Percentiles rank a stretch among this genome's conserved stretches.
Evolutionary conservation across 1,140 invertebrate species (phyloP).

Genomic region (Euglossa dilemma): DNA sequence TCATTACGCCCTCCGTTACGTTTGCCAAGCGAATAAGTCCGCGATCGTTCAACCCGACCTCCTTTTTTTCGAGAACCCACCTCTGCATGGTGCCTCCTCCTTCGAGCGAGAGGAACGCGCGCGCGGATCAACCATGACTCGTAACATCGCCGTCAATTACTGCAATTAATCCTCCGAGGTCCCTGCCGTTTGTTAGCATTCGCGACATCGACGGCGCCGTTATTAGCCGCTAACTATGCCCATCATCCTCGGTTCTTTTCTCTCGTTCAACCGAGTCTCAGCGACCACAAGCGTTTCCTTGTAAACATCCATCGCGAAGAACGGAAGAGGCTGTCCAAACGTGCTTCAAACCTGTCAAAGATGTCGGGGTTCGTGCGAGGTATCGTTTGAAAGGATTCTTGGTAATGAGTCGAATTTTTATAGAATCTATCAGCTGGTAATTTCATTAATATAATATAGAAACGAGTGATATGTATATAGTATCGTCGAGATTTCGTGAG

Average conservation of each 20-base stretch:
- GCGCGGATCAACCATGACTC: slow-evolving; percentile 18
- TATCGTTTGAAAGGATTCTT: too few relatives aligned
- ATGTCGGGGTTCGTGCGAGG: too few relatives aligned
- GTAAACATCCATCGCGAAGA: too few relatives aligned
- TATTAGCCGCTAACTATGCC: not conserved
- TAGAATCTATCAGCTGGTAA: too few relatives aligned
- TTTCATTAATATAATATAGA: too few relatives aligned
- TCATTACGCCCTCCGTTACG: slow-evolving; percentile 46
- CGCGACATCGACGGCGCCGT: not conserved
- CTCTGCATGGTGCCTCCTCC: too few relatives aligned
- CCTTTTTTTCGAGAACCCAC: slow-evolving; percentile 29
- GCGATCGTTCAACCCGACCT: slow-evolving; percentile 64
- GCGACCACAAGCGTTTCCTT: too few relatives aligned
- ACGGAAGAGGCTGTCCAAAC: too few relatives aligned
- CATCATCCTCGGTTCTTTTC: not conserved
- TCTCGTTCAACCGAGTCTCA: not conserved
- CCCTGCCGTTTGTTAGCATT: slow-evolving; percentile 11
- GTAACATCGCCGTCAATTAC: slow-evolving; percentile 7
- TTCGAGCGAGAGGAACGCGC: not conserved
- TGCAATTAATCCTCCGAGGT: slow-evolving; percentile 11
- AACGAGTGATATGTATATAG: too few relatives aligned
- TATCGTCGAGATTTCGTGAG: too few relatives aligned
- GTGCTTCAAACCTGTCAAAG: too few relatives aligned
- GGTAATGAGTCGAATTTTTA: too few relatives aligned
- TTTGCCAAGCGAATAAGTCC: slow-evolving; percentile 57